Evolutionary conservation across 1,140 invertebrate species (phyloP).

Genomic region (Magallana angulata): DNA sequence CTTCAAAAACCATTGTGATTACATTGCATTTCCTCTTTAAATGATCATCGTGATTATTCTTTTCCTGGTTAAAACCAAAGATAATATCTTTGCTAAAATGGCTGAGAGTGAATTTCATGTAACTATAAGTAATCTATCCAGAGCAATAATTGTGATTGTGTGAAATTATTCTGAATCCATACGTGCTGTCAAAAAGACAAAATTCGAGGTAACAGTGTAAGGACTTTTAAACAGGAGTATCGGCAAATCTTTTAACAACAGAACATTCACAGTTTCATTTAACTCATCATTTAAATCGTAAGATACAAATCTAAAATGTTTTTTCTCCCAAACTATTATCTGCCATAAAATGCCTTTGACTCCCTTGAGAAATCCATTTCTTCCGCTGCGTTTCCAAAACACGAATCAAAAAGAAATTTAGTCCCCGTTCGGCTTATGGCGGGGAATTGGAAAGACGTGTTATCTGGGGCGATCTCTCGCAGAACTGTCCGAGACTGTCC

Average conservation of each 20-base stretch:
- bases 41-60: neutral
- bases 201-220: too few species aligned
- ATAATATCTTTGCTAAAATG: neutral
- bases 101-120: too few species aligned
- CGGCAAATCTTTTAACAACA: neutral
- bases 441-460: conserved; percentile 27
- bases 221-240: too few species aligned
- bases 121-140: too few species aligned
- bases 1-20: neutral
- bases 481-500: conserved; percentile 28
- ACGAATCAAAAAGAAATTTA: conserved; percentile 31
- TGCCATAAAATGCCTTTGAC: conserved; percentile 30
- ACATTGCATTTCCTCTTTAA: neutral
- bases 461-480: neutral
- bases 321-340: conserved; percentile 32
- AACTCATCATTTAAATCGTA: conserved; percentile 25
- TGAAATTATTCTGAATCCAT: too few species aligned
- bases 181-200: too few species aligned
- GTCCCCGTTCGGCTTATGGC: conserved; percentile 36
- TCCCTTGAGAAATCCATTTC: conserved; percentile 26
- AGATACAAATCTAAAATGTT: conserved; percentile 14
- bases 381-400: conserved; percentile 19
- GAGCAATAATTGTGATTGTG: too few species aligned
- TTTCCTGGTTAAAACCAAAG: neutral
- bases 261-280: conserved; percentile 21